Percentiles rank a stretch among this genome's conserved stretches.
These are phyloP conservation scores for Pelodiscus sinensis DNA, from an alignment of 2,113 vertebrate species.

Conservation along the genomic window DNA sequence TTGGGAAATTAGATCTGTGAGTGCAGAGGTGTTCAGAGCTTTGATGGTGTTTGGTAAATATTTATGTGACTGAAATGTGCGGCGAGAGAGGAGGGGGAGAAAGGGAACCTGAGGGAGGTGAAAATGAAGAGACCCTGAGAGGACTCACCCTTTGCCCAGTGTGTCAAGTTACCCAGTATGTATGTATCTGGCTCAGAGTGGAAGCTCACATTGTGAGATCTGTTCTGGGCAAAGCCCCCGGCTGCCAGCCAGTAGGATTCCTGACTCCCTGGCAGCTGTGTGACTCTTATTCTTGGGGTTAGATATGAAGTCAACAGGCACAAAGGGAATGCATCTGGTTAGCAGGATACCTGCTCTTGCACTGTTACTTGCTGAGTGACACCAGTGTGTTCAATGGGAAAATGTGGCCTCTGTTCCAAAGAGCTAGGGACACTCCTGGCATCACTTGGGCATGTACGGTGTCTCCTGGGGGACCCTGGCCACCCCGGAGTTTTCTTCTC, in stretches of 20 bases:
- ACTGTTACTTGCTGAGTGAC: not conserved
- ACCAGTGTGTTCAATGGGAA: not conserved
- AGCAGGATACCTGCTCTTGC: not conserved
- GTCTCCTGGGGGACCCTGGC: too few species aligned
- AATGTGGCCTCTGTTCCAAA: not conserved
- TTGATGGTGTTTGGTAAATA: not conserved
- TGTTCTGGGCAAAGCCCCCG: not conserved
- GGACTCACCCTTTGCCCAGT: fast-evolving
- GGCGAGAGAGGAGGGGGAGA: not conserved
- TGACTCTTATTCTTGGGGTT: not conserved
- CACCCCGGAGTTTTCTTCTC: fast-evolving
- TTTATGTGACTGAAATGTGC: not conserved
- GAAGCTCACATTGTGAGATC: not conserved
- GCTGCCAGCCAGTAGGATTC: not conserved
- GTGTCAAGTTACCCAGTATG: not conserved
- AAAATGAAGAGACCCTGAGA: not conserved
- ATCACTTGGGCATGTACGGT: not conserved
- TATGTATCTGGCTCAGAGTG: not conserved
- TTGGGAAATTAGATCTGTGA: not conserved
- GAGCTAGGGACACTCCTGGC: not conserved
- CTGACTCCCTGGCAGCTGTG: not conserved
- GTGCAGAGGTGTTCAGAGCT: not conserved
- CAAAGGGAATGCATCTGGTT: not conserved
- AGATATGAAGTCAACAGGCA: not conserved
- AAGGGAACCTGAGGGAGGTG: not conserved